Percentiles rank a stretch among this genome's conserved stretches.
phyloP scores from a whole-genome alignment of 1,140 invertebrate genomes.

The Lasioglossum albipes region DNA sequence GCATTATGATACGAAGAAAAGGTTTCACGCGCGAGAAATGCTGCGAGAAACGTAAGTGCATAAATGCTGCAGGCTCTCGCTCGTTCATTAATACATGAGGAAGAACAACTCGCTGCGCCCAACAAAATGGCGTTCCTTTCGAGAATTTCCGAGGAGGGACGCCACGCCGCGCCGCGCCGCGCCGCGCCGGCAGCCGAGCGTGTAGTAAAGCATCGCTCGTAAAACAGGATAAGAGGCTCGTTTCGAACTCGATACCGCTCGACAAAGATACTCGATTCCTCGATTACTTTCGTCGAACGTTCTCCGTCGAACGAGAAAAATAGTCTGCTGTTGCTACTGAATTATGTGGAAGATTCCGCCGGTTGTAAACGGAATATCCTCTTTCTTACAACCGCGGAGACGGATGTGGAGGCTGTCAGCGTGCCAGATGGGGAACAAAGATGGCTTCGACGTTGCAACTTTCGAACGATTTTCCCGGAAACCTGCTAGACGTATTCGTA shows the following conservation, averaged over 20 bases:
- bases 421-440: constrained; percentile 20
- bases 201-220: constrained; percentile 46
- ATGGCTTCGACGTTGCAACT: not conserved
- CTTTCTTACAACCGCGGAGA: not conserved
- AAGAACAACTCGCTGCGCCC: constrained; percentile 40
- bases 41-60: not conserved
- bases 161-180: too few species aligned
- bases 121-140: constrained; percentile 58
- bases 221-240: constrained; percentile 53
- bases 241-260: constrained; percentile 48
- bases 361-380: constrained; percentile 16
- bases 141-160: constrained; percentile 14
- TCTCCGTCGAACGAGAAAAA: not conserved
- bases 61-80: not conserved
- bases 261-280: constrained; percentile 38
- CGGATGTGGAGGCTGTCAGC: not conserved
- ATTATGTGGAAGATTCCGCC: constrained; percentile 48
- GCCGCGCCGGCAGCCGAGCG: not conserved
- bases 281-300: constrained; percentile 15
- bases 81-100: constrained; percentile 34
- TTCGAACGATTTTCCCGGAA: not conserved
- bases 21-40: not conserved
- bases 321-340: constrained; percentile 19
- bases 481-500: too few species aligned
- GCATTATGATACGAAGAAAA: too few species aligned